phyloP scores from a whole-genome alignment of 2,888 invertebrate species.

The Nysson spinosus region DNA sequence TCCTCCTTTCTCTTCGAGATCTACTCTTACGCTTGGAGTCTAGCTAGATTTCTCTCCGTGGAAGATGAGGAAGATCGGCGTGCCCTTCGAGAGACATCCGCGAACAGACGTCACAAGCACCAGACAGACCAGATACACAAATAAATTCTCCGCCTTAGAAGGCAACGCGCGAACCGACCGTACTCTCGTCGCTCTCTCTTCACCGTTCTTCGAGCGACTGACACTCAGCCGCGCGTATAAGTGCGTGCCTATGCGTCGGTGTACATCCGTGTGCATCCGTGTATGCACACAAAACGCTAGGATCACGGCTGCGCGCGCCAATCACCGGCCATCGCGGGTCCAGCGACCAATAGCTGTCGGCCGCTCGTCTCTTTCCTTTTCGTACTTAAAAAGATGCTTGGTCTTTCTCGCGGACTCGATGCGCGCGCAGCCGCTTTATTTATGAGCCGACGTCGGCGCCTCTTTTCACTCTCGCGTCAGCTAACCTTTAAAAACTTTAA shows the following conservation, averaged over 20 bases:
- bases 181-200: conserved; percentile 70
- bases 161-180: conserved; percentile 72
- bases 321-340: conserved; percentile 66
- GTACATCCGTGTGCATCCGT: conserved; percentile 36
- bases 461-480: conserved; percentile 22
- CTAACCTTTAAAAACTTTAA: conserved; percentile 26
- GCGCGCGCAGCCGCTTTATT: conserved; percentile 57
- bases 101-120: conserved; percentile 60
- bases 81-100: conserved; percentile 62
- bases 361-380: conserved; percentile 47
- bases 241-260: conserved; percentile 39
- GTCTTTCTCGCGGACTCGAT: conserved; percentile 38
- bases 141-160: conserved; percentile 69
- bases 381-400: conserved; percentile 21
- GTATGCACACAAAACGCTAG: too few relatives aligned
- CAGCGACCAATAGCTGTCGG: conserved; percentile 64
- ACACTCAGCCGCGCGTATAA: conserved; percentile 51
- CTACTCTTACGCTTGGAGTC: conserved; percentile 18
- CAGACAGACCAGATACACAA: too few relatives aligned
- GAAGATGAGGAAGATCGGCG: conserved; percentile 53
- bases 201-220: conserved; percentile 68
- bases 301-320: conserved; percentile 60
- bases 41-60: conserved; percentile 5
- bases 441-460: conserved; percentile 42
- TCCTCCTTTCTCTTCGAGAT: conserved; percentile 25